A percentile compares a stretch with the other conserved stretches of the same genome.
Evolutionary conservation across 1,140 invertebrate species (phyloP).

Genomic region (Drosophila persimilis): DNA sequence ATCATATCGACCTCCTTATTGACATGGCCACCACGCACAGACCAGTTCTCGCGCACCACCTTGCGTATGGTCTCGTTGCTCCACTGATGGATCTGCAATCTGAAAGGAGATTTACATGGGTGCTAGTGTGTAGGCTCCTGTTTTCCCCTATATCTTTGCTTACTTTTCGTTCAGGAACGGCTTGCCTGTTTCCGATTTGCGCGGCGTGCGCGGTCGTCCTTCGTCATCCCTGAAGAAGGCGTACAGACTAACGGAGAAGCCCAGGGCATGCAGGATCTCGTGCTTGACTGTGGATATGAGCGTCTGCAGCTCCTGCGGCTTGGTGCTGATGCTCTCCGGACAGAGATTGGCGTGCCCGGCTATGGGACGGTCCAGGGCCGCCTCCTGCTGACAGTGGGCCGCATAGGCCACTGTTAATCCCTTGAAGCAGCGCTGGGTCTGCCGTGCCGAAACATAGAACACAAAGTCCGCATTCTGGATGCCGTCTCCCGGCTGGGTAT

Average conservation of each 20-base stretch:
- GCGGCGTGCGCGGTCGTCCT: conserved; percentile 92
- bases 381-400: conserved; percentile 99
- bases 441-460: conserved; percentile 97
- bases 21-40: conserved; percentile 90
- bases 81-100: conserved; percentile 96
- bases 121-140: not conserved
- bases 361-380: conserved; percentile 95
- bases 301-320: conserved; percentile 95
- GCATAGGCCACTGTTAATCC: conserved; percentile 97
- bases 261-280: conserved; percentile 98
- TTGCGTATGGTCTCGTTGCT: conserved; percentile 94
- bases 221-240: conserved; percentile 93
- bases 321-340: conserved; percentile 96
- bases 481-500: conserved; percentile 86
- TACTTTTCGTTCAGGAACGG: conserved; percentile 94
- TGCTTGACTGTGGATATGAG: conserved; percentile 98
- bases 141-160: conserved; percentile 71
- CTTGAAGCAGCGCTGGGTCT: conserved; percentile 95
- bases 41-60: conserved; percentile 92
- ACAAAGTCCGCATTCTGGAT: conserved; percentile 96
- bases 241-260: conserved; percentile 97
- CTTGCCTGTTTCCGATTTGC: conserved; percentile 92
- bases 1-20: conserved; percentile 92
- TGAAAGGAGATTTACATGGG: conserved; percentile 63
- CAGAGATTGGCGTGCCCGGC: conserved; percentile 99